Evolutionary conservation across 2,113 vertebrate genomes (phyloP).

Genomic region (Galemys pyrenaicus): DNA sequence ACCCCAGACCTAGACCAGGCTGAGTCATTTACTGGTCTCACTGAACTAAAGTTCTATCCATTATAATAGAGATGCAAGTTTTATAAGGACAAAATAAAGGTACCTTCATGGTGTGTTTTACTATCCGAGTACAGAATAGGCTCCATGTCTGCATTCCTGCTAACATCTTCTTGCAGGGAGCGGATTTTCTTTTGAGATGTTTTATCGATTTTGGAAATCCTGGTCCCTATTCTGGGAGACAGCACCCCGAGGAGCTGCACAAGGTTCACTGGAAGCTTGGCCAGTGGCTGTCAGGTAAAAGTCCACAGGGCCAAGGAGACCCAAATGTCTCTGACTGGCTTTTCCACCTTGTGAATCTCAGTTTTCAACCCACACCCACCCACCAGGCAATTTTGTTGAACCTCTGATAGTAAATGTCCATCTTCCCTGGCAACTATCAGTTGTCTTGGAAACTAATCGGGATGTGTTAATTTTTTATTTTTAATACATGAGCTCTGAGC

Average conservation of each 20-base stretch:
- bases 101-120: background rate
- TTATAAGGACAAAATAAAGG: background rate
- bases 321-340: background rate
- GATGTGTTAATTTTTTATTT: slow-evolving; percentile 42
- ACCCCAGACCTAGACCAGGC: background rate
- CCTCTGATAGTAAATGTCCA: background rate
- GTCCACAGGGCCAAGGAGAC: background rate
- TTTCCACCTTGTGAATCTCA: background rate
- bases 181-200: slow-evolving; percentile 32
- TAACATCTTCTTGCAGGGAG: background rate
- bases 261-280: background rate
- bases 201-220: slow-evolving; percentile 52
- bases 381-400: background rate
- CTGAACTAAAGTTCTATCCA: background rate
- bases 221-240: background rate
- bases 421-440: background rate
- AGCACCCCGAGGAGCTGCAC: background rate
- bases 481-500: slow-evolving; percentile 29
- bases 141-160: background rate
- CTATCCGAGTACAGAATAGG: slow-evolving; percentile 11
- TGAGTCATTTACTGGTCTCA: background rate
- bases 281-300: background rate
- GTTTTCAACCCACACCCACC: background rate
- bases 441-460: slow-evolving; percentile 15
- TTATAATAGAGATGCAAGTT: background rate